Conservation (phyloP, 1,140 invertebrate species). For the Diachasmimorpha longicaudata region DNA sequence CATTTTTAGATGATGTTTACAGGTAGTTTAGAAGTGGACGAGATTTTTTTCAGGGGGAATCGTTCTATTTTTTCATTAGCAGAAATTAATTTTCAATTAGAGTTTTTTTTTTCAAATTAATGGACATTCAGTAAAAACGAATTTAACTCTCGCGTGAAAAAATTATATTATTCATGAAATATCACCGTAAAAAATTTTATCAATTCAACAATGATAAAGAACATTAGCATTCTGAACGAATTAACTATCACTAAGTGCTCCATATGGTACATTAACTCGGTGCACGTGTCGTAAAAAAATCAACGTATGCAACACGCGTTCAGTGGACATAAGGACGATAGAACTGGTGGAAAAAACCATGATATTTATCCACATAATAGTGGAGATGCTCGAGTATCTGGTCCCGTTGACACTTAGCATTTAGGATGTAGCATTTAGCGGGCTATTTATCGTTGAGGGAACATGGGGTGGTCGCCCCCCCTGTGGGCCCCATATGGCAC, state of each 20-base stretch:
- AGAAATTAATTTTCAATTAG: too few relatives aligned
- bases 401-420: constrained; percentile 25
- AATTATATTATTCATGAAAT: too few relatives aligned
- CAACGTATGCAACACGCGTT: neutral
- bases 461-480: constrained; percentile 45
- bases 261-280: neutral
- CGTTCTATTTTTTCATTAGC: too few relatives aligned
- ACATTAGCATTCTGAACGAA: neutral
- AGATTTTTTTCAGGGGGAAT: neutral
- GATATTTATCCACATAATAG: constrained; percentile 30
- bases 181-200: neutral
- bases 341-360: constrained; percentile 3
- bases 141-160: too few relatives aligned
- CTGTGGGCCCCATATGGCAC: constrained; percentile 54
- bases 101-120: too few relatives aligned
- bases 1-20: constrained; percentile 8
- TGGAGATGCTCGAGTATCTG: constrained; percentile 19
- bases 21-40: constrained; percentile 16
- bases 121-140: too few relatives aligned
- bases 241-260: neutral
- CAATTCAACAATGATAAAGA: neutral
- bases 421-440: constrained; percentile 43
- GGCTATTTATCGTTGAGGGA: constrained; percentile 47
- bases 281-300: constrained; percentile 14
- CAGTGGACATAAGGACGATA: constrained; percentile 20